phyloP scores from a whole-genome alignment of 2,888 invertebrate genomes.

The Hypsopygia costalis region DNA sequence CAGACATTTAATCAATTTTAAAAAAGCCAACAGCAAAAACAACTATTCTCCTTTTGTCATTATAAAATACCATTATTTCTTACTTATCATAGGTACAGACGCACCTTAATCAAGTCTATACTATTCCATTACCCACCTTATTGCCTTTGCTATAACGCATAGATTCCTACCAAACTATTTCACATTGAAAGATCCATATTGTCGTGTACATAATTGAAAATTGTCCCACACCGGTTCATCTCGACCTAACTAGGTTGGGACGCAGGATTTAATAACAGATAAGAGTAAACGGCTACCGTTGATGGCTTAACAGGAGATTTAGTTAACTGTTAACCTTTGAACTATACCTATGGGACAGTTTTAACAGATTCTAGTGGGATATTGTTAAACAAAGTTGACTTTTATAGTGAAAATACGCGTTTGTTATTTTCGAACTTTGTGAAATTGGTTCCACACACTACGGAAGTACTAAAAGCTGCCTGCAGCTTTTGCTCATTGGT shows the following conservation, averaged over 20 bases:
- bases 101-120: not conserved
- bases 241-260: slow-evolving; percentile 15
- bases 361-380: not conserved
- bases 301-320: slow-evolving; percentile 18
- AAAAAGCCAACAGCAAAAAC: too few species aligned
- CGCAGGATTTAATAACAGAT: slow-evolving; percentile 53
- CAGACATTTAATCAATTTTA: too few species aligned
- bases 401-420: too few species aligned
- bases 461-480: too few species aligned
- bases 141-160: not conserved
- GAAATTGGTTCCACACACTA: too few species aligned
- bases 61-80: not conserved
- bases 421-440: too few species aligned
- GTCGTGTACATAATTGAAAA: slow-evolving; percentile 52
- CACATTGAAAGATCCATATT: slow-evolving; percentile 4
- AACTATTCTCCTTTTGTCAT: too few species aligned
- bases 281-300: slow-evolving; percentile 37
- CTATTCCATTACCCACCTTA: not conserved
- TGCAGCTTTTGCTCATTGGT: too few species aligned
- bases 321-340: slow-evolving; percentile 10
- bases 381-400: not conserved
- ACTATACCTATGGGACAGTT: not conserved
- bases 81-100: not conserved
- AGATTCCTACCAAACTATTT: slow-evolving; percentile 1
- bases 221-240: slow-evolving; percentile 28